A percentile compares a stretch with the other conserved stretches of the same genome.
These are phyloP conservation scores for Drosophila suzukii DNA, from an alignment of 1,140 invertebrate genomes.

Conservation along the genomic window DNA sequence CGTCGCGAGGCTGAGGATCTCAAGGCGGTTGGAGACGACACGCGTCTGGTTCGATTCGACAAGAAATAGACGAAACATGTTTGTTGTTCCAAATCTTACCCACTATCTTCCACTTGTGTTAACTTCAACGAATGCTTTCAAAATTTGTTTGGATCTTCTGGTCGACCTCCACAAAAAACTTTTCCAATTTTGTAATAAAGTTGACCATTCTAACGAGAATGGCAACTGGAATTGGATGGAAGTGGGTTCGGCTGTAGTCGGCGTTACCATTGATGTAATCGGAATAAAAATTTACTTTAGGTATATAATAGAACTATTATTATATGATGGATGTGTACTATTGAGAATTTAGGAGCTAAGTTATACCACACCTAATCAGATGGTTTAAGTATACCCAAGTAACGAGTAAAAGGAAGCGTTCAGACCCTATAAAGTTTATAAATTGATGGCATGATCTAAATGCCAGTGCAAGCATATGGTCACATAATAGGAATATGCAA, in stretches of 20 bases:
- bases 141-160: background rate
- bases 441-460: background rate
- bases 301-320: too few relatives aligned
- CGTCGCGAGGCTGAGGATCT: slow-evolving; percentile 56
- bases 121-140: background rate
- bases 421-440: too few relatives aligned
- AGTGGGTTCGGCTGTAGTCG: background rate
- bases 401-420: too few relatives aligned
- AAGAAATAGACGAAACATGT: slow-evolving; percentile 32
- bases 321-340: too few relatives aligned
- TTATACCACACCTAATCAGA: too few relatives aligned
- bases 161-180: background rate
- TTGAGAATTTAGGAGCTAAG: too few relatives aligned
- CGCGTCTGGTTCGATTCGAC: slow-evolving; percentile 57
- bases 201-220: background rate
- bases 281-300: too few relatives aligned
- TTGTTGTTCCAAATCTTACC: background rate
- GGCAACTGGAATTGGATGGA: background rate
- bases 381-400: too few relatives aligned
- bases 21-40: slow-evolving; percentile 54
- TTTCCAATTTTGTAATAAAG: background rate
- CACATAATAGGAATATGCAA: slow-evolving; percentile 26
- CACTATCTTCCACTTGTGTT: background rate
- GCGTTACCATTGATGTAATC: background rate
- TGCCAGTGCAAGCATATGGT: slow-evolving; percentile 2